Base-by-base conservation (phyloP, 2,888 invertebrate genomes). In the Oxytorus armatus region DNA sequence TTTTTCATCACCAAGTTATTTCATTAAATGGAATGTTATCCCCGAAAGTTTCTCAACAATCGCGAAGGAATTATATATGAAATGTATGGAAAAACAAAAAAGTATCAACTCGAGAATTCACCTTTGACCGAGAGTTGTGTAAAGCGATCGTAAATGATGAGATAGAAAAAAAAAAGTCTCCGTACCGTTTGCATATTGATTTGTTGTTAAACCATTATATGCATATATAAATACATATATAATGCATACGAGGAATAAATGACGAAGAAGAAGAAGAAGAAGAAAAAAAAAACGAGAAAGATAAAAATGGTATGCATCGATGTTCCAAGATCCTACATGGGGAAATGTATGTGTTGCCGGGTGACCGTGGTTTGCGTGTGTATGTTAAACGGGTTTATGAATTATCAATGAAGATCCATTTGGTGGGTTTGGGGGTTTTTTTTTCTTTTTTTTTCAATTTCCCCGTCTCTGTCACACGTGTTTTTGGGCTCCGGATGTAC, bases 101-200 rank as follows among this genome's bases (percentile, higher is more conserved):
- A 25, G 18, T 18, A 7, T 23, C 44, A 29, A 55, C 16, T 55
- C 39, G 49, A 59, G 57, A 65, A 53, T 39, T 42, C 29, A 61
- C 21, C 16, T 7, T n/a, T 10, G 51, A 65, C 39, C n/a, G 16
- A 3, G 33, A 42, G 49, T 53, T 8, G 42, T 8, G 8, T 16
- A 66, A 16, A 42, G 11, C 33, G 14, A n/a, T n/a, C n/a, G n/a
- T n/a, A 61, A 29, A 29, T 44, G 25, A 49, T 44, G 23, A 57
- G 42, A 66, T 29, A 66, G 55, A 75, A 53, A 81, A 44, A 73
- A 44, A 69, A 73, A 74, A 55, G 82, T 87, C 85, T 87, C 83
- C 86, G 72, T 85, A 87, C 83, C 74, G 86, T 85, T 88, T 86
- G 85, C 85, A 85, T 86, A 86, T 86, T 87, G 86, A 85, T 87